Evolutionary conservation across 2,797 vertebrate genomes (phyloP).

Genomic region (Delichon dasypus): DNA sequence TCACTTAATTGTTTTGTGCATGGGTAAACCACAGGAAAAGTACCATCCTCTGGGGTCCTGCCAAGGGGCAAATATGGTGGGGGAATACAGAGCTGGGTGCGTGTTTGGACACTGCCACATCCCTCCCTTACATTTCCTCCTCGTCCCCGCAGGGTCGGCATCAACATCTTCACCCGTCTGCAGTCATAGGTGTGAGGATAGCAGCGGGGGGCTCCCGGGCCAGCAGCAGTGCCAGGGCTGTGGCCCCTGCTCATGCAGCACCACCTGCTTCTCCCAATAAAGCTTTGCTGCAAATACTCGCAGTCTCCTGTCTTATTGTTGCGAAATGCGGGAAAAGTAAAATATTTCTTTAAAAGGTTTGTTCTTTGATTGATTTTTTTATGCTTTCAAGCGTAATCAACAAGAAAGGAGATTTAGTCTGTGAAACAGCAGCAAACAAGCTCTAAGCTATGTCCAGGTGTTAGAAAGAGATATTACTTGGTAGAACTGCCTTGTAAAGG

Average conservation of each 20-base stretch:
- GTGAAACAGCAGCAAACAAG: neutral
- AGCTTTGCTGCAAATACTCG: neutral
- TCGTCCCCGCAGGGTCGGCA: neutral
- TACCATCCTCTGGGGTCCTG: neutral
- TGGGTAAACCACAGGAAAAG: neutral
- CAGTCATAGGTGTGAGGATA: accelerated
- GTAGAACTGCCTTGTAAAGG: neutral
- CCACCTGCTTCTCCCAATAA: neutral
- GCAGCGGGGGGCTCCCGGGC: accelerated
- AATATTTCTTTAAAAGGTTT: neutral
- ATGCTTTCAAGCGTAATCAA: neutral
- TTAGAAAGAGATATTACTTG: neutral
- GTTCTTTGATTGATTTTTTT: neutral
- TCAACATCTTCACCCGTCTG: neutral
- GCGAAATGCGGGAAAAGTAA: neutral
- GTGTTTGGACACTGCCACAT: accelerated
- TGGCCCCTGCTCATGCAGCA: accelerated
- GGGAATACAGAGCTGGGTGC: accelerated
- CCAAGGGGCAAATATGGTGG: too few relatives aligned
- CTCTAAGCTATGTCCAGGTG: neutral
- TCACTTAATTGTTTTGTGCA: neutral
- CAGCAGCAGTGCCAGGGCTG: accelerated
- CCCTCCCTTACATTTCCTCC: neutral
- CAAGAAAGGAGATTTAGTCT: neutral
- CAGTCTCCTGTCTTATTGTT: accelerated